Evolutionary conservation across 2,113 vertebrate species (phyloP).

Genomic region (Guaruba guarouba): DNA sequence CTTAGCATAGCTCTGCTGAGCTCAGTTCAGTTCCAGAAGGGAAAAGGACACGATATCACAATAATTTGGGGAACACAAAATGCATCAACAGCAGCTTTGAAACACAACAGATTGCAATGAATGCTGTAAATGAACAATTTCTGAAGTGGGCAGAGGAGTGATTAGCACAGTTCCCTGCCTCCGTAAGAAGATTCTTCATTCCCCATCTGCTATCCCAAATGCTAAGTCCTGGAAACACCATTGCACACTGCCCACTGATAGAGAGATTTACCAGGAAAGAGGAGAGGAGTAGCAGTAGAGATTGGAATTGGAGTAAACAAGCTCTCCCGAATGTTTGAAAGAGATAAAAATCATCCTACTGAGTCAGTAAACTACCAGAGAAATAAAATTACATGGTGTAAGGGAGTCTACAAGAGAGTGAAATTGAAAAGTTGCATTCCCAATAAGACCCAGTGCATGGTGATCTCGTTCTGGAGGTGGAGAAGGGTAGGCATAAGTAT

Average conservation of each 20-base stretch:
- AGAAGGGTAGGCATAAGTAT: neutral
- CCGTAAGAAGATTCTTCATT: neutral
- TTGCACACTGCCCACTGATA: conserved; percentile 24
- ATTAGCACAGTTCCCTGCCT: conserved; percentile 50
- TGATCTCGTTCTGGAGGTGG: neutral
- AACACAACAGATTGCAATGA: conserved; percentile 37
- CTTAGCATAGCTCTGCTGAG: neutral
- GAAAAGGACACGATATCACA: neutral
- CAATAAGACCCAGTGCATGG: neutral
- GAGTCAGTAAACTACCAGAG: neutral
- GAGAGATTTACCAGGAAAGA: conserved; percentile 26
- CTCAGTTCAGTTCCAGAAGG: neutral
- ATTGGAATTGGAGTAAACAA: conserved; percentile 9
- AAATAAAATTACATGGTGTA: neutral
- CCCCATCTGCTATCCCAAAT: conserved; percentile 53
- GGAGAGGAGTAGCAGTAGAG: neutral
- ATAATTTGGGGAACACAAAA: neutral
- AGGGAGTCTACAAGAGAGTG: neutral
- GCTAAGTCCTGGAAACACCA: conserved; percentile 44
- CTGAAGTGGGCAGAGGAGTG: conserved; percentile 39
- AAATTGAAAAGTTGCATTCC: neutral
- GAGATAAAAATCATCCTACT: neutral
- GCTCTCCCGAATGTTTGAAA: neutral
- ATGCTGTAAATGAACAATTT: conserved; percentile 53
- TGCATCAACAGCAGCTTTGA: conserved; percentile 18